A percentile compares a stretch with the other conserved stretches of the same genome.
Evolutionary conservation across 2,888 invertebrate species (phyloP).

Genomic region (Strigamia crassipes): DNA sequence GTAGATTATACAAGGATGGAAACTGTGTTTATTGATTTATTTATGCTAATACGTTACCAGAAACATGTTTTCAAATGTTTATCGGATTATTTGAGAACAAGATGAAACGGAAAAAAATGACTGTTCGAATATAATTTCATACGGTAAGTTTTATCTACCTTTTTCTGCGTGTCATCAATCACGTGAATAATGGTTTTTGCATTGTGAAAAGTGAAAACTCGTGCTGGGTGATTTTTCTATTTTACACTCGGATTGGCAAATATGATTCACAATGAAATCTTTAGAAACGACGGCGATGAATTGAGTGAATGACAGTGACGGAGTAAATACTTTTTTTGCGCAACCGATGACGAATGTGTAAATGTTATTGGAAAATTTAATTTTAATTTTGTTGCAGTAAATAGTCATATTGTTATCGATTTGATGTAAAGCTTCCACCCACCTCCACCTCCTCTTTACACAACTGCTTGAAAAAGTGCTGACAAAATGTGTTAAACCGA

Average conservation of each 20-base stretch:
- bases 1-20: not conserved
- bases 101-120: not conserved
- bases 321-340: not conserved
- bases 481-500: not conserved
- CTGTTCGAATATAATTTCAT: not conserved
- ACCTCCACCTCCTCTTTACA: too few species aligned
- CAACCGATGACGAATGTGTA: not conserved
- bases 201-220: not conserved
- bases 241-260: not conserved
- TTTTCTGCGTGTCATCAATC: not conserved
- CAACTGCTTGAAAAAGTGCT: too few species aligned
- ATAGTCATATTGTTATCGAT: too few species aligned
- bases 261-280: slow-evolving; percentile 2
- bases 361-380: not conserved
- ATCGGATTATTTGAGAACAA: not conserved
- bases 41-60: not conserved
- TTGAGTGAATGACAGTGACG: not conserved
- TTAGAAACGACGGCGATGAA: not conserved
- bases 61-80: not conserved
- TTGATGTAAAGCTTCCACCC: too few species aligned
- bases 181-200: not conserved
- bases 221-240: not conserved
- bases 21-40: not conserved
- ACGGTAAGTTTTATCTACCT: too few species aligned
- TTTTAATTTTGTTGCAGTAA: not conserved